Evolutionary conservation across 2,888 invertebrate species (phyloP), one percentile per base, ranked within the genome.

Genomic region (Spialia ferax): DNA sequence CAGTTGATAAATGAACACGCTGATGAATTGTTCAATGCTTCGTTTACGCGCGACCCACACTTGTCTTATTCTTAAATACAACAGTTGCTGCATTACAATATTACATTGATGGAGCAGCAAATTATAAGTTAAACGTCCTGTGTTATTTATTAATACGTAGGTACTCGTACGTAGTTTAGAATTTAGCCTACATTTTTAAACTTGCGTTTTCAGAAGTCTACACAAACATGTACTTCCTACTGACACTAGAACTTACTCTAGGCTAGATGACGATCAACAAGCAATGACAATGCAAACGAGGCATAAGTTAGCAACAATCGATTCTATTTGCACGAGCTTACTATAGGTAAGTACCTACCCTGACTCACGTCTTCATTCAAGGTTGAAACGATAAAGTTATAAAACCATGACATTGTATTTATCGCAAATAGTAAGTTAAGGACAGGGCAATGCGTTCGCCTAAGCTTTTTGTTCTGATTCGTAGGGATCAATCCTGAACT

Each of bases 331-430:
- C 62, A 54, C 35, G 52, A 54, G 62, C 23, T 52, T 48, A 60
- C 48, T 15, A 10, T n/a, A n/a, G n/a, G n/a, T n/a, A n/a, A n/a
- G n/a, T n/a, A n/a, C n/a, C n/a, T 15, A 38, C 62, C 52, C 54
- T 62, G 62, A 62, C 52, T 62, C 29, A 38, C 35, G 52, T 11
- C 15, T 52, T 32, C 20, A 18, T 52, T 62, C 62, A 62, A 62
- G 62, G 62, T 60, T 60, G 22, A 57, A 26, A 32, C 32, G 8
- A 32, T 32, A 32, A 32, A 32, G 32, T 32, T 7, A 32, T 32
- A 32, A 32, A 32, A 32, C 4, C 8, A 32, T 10, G 32, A 32
- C 10, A 32, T 32, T 32, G 32, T 32, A 2, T 32, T 32, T 8
- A 32, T 32, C 32, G 32, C 11, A 10, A 32, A 11, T 32, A 32